Evolutionary conservation across 2,888 invertebrate species (phyloP).

Genomic region (Apamea epomidion): DNA sequence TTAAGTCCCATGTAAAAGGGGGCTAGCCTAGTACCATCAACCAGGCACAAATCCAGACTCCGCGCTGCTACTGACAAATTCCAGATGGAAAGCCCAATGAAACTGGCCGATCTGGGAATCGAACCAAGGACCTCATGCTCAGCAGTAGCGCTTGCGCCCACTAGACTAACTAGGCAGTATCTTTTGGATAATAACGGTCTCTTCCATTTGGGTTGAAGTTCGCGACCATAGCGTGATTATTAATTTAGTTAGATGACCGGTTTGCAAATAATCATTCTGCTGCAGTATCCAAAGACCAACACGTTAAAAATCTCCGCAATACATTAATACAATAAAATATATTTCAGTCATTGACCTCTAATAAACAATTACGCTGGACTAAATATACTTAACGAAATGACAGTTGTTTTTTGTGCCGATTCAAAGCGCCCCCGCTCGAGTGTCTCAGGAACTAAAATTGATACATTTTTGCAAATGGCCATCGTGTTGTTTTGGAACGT

Average conservation of each 20-base stretch:
- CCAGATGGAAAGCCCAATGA: not conserved
- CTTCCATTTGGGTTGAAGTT: not conserved
- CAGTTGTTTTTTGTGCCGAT: too few relatives aligned
- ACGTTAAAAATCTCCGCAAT: constrained; percentile 26
- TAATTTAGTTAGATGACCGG: not conserved
- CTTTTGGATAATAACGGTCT: not conserved
- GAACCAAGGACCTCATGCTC: not conserved
- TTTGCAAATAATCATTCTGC: not conserved
- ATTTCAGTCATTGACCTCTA: constrained; percentile 7
- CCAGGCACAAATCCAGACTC: not conserved
- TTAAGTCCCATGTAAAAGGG: too few relatives aligned
- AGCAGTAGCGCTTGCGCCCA: not conserved
- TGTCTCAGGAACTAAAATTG: too few relatives aligned
- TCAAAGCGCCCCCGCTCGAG: too few relatives aligned
- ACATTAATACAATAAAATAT: constrained; percentile 28
- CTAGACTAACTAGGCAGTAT: not conserved
- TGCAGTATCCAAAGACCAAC: constrained; percentile 1
- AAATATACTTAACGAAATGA: too few relatives aligned
- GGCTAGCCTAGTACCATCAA: too few relatives aligned
- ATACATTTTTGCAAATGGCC: too few relatives aligned
- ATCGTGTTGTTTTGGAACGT: too few relatives aligned
- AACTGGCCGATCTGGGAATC: not conserved
- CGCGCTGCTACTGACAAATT: not conserved
- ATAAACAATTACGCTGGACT: too few relatives aligned
- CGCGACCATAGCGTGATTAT: not conserved